These are phyloP conservation scores for Agonum fuliginosum DNA, from an alignment of 2,888 invertebrate species.

Conservation along the genomic window DNA sequence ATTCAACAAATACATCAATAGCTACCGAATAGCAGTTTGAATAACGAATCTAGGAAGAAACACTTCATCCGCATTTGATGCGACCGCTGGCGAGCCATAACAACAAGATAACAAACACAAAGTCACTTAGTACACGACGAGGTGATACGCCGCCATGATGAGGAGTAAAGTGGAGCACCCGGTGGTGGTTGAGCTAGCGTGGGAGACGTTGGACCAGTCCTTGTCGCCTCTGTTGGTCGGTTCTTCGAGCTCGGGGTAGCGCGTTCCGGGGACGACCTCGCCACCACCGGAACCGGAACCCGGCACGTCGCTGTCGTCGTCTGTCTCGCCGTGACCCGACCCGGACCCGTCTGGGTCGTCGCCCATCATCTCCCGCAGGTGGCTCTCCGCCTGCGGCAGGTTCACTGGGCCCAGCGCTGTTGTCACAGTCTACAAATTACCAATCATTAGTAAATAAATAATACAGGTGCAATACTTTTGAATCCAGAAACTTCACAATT, in stretches of 20 bases:
- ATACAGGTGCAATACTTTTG: too few relatives aligned
- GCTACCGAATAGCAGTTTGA: too few relatives aligned
- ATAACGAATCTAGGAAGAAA: background rate
- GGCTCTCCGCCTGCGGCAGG: conserved; percentile 70
- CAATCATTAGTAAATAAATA: too few relatives aligned
- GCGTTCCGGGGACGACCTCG: too few relatives aligned
- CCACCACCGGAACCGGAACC: conserved; percentile 71
- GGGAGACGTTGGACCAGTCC: too few relatives aligned
- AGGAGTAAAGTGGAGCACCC: too few relatives aligned
- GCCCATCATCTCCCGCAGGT: conserved; percentile 78
- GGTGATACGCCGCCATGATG: too few relatives aligned
- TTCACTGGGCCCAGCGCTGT: conserved; percentile 69
- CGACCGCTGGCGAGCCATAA: background rate
- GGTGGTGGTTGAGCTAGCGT: too few relatives aligned
- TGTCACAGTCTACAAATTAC: conserved; percentile 69
- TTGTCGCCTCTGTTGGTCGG: too few relatives aligned
- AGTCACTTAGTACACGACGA: too few relatives aligned
- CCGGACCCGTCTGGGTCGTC: conserved; percentile 79
- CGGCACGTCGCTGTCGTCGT: conserved; percentile 66
- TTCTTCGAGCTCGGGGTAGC: too few relatives aligned
- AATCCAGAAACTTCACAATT: too few relatives aligned
- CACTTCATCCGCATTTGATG: background rate
- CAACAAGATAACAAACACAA: conserved; percentile 22
- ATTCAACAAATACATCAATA: conserved; percentile 5
- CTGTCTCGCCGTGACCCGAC: conserved; percentile 75